These are phyloP conservation scores for Phalangium opilio DNA, from an alignment of 2,888 invertebrate genomes.

Conservation along the genomic window DNA sequence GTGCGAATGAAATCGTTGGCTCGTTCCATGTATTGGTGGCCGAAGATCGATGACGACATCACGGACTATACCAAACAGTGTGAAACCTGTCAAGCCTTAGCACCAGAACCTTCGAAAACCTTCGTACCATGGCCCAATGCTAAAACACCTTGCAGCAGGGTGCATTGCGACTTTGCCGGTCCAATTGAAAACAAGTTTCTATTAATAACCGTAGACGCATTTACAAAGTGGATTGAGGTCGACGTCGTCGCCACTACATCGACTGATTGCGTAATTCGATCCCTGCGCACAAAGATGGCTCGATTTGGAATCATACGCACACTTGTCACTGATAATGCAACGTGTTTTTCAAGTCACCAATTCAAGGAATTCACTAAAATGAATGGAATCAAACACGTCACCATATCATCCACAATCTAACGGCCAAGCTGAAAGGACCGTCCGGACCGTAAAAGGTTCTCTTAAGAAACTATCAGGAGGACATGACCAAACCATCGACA, in stretches of 20 bases:
- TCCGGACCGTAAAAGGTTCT: background rate
- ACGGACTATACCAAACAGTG: constrained; percentile 19
- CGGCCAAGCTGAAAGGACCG: constrained; percentile 21
- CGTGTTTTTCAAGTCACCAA: constrained; percentile 22
- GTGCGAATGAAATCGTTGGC: constrained; percentile 24
- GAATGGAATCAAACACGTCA: constrained; percentile 6
- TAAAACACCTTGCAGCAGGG: constrained; percentile 26
- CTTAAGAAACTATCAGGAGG: background rate
- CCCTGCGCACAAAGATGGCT: constrained; percentile 19
- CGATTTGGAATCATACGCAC: constrained; percentile 21
- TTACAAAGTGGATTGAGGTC: constrained; percentile 33
- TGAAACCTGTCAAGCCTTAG: constrained; percentile 12
- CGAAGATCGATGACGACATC: constrained; percentile 19
- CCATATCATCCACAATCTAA: constrained; percentile 23
- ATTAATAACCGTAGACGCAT: constrained; percentile 30
- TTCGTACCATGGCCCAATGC: constrained; percentile 11
- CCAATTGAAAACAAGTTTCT: constrained; percentile 25
- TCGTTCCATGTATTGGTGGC: constrained; percentile 24
- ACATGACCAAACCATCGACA: no score
- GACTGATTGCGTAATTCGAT: constrained; percentile 15
- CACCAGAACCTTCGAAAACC: constrained; percentile 1
- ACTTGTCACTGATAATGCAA: constrained; percentile 27
- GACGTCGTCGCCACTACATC: constrained; percentile 13
- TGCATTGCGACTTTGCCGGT: constrained; percentile 34
- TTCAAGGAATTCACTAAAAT: constrained; percentile 20